phyloP scores from a whole-genome alignment of 1,140 invertebrate genomes.

The Lutraria rhynchaena region DNA sequence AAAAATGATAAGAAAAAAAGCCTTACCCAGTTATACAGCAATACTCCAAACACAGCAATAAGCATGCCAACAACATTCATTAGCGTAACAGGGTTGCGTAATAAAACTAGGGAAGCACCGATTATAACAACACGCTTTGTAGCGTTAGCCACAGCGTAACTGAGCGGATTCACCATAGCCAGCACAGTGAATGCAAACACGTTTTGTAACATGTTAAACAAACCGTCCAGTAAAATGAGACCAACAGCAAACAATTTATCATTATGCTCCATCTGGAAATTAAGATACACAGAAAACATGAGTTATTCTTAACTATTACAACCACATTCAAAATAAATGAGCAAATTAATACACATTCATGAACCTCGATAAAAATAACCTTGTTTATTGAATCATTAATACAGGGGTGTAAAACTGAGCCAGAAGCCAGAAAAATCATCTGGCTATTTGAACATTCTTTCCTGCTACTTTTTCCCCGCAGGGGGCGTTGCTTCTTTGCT shows the following conservation, averaged over 20 bases:
- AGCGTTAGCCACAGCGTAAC: conserved; percentile 97
- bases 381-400: no score
- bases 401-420: no score
- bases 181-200: conserved; percentile 97
- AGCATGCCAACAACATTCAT: conserved; percentile 95
- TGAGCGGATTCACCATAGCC: conserved; percentile 92
- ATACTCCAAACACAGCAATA: conserved; percentile 93
- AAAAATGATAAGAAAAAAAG: conserved; percentile 1
- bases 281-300: neutral
- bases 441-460: no score
- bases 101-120: conserved; percentile 91
- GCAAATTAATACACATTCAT: no score
- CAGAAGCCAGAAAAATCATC: no score
- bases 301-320: no score
- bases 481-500: no score
- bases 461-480: no score
- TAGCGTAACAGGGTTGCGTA: conserved; percentile 95
- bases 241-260: conserved; percentile 71
- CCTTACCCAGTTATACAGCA: conserved; percentile 90
- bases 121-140: conserved; percentile 98
- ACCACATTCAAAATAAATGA: no score
- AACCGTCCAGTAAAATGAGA: conserved; percentile 91
- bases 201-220: conserved; percentile 97
- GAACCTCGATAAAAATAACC: no score
- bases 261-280: conserved; percentile 77